Evolutionary conservation across 2,888 invertebrate genomes (phyloP).

Genomic region (Halocaridina rubra): DNA sequence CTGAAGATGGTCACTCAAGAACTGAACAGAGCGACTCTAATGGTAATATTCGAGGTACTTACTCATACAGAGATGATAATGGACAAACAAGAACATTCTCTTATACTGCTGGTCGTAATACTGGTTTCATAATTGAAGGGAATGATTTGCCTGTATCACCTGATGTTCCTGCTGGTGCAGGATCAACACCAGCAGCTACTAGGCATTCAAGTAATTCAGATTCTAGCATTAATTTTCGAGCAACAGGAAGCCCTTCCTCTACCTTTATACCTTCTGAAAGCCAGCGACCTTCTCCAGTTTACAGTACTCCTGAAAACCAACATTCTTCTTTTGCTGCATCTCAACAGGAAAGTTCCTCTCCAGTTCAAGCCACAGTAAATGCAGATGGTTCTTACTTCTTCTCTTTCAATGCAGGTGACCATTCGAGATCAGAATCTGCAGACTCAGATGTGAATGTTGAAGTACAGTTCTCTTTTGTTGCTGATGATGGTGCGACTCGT

Average conservation of each 20-base stretch:
- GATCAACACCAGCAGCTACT: slow-evolving; percentile 28
- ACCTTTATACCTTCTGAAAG: background rate
- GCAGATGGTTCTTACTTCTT: slow-evolving; percentile 67
- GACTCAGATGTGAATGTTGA: slow-evolving; percentile 60
- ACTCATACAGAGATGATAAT: slow-evolving; percentile 54
- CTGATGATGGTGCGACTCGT: slow-evolving; percentile 64
- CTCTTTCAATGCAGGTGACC: slow-evolving; percentile 63
- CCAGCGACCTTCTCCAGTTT: background rate
- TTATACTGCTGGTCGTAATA: slow-evolving; percentile 53
- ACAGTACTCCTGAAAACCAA: background rate
- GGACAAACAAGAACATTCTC: slow-evolving; percentile 50
- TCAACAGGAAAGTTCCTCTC: background rate
- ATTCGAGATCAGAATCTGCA: slow-evolving; percentile 61
- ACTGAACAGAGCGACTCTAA: slow-evolving; percentile 48
- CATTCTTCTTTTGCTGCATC: background rate
- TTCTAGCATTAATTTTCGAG: too few species aligned
- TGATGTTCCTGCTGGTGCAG: slow-evolving; percentile 3
- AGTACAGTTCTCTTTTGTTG: slow-evolving; percentile 63
- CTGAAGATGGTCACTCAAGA: slow-evolving; percentile 33
- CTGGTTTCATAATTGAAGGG: slow-evolving; percentile 57
- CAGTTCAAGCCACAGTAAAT: background rate
- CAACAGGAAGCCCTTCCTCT: background rate
- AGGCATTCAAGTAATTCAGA: background rate
- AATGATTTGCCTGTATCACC: slow-evolving; percentile 48
- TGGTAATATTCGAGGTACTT: slow-evolving; percentile 52